Percentiles rank a stretch among this genome's conserved stretches.
Conservation (phyloP, 1,140 invertebrate genomes). For the Neotoxoptera formosana region DNA sequence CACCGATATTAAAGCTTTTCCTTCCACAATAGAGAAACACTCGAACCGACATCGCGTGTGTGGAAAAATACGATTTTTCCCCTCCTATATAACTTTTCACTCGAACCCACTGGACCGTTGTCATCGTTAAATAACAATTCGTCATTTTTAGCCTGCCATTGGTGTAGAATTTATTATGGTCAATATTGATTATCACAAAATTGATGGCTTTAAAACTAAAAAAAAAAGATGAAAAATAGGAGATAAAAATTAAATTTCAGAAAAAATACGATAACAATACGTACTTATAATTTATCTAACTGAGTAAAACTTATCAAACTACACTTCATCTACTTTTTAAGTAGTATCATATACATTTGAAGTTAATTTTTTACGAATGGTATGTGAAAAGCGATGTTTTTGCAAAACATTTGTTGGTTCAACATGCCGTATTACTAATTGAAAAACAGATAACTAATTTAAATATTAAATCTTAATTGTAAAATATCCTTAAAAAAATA, state of each 20-base stretch:
- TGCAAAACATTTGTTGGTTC: too few relatives aligned
- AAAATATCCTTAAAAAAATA: too few relatives aligned
- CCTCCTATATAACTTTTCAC: constrained; percentile 22
- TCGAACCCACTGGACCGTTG: constrained; percentile 35
- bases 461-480: too few relatives aligned
- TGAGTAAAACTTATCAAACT: not conserved
- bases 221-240: not conserved
- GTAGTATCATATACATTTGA: too few relatives aligned
- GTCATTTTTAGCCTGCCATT: constrained; percentile 26
- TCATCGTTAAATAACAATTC: constrained; percentile 49
- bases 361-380: too few relatives aligned
- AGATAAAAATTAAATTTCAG: not conserved
- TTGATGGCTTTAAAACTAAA: constrained; percentile 16
- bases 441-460: too few relatives aligned
- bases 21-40: constrained; percentile 20
- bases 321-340: not conserved
- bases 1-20: constrained; percentile 40
- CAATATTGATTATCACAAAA: constrained; percentile 38
- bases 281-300: not conserved
- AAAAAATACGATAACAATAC: not conserved
- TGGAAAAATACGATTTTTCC: constrained; percentile 39
- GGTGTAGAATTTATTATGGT: constrained; percentile 45
- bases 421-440: too few relatives aligned
- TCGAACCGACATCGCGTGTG: not conserved
- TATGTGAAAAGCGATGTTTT: too few relatives aligned